These are phyloP conservation scores for Eristalinus sepulchralis DNA, from an alignment of 2,888 invertebrate genomes.

Conservation along the genomic window DNA sequence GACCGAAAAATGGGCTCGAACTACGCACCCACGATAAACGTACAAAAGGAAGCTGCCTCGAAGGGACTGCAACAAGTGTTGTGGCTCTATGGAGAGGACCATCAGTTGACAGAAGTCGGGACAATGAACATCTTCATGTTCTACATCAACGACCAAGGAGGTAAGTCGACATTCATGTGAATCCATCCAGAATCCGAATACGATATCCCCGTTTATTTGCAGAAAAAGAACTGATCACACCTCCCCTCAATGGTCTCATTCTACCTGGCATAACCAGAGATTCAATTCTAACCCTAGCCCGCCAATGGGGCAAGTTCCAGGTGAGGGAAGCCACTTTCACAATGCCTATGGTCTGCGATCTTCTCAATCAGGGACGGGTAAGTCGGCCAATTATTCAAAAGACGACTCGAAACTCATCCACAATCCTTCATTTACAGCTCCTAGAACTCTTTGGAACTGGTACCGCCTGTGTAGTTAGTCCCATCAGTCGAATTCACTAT, in stretches of 20 bases:
- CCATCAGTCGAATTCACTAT: slow-evolving; percentile 93
- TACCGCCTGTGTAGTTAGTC: slow-evolving; percentile 97
- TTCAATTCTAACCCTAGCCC: slow-evolving; percentile 90
- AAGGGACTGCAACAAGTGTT: slow-evolving; percentile 95
- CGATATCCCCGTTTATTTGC: slow-evolving; percentile 52
- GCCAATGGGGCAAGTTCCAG: slow-evolving; percentile 92
- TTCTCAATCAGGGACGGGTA: slow-evolving; percentile 91
- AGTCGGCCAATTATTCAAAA: slow-evolving; percentile 77
- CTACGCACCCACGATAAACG: slow-evolving; percentile 92
- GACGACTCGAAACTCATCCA: neutral
- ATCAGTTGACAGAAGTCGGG: slow-evolving; percentile 97
- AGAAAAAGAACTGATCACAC: slow-evolving; percentile 96
- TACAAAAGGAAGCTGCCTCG: slow-evolving; percentile 88
- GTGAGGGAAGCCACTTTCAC: slow-evolving; percentile 91
- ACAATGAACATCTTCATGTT: slow-evolving; percentile 99
- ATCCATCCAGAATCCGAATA: neutral
- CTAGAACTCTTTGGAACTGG: slow-evolving; percentile 99
- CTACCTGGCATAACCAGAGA: slow-evolving; percentile 96
- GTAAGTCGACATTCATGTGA: slow-evolving; percentile 82
- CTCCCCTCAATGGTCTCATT: slow-evolving; percentile 96
- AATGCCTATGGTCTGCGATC: slow-evolving; percentile 90
- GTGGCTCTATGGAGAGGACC: slow-evolving; percentile 97
- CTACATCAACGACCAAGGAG: slow-evolving; percentile 93
- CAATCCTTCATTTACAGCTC: slow-evolving; percentile 84
- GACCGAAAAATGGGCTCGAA: slow-evolving; percentile 97